Percentiles rank a stretch among this genome's conserved stretches.
phyloP scores from a whole-genome alignment of 2,797 vertebrate genomes.

The Australoheros facetus region DNA sequence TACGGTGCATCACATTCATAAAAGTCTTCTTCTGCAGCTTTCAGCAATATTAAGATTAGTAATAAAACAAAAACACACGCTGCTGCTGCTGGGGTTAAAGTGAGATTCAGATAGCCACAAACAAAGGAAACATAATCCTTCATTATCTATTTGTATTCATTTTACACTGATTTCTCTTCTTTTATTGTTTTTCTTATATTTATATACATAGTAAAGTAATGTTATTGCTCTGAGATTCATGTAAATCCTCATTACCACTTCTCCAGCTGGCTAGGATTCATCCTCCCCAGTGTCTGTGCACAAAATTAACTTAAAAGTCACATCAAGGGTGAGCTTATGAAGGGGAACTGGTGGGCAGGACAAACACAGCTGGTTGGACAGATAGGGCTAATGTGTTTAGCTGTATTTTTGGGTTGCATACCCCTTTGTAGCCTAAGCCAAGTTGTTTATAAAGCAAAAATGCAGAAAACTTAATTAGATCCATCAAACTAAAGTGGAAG shows the following conservation, averaged over 20 bases:
- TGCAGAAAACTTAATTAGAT: slow-evolving; percentile 56
- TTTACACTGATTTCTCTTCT: not conserved
- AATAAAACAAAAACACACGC: slow-evolving; percentile 11
- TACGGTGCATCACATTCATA: slow-evolving; percentile 62
- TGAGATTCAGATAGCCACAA: slow-evolving; percentile 35
- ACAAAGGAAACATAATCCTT: slow-evolving; percentile 24
- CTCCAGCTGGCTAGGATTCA: slow-evolving; percentile 47
- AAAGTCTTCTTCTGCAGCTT: slow-evolving; percentile 32
- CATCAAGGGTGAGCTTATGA: slow-evolving; percentile 65
- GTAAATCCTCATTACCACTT: slow-evolving; percentile 58
- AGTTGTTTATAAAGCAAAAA: slow-evolving; percentile 29
- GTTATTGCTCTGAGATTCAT: slow-evolving; percentile 35
- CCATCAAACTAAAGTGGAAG: slow-evolving; percentile 21
- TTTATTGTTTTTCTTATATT: not conserved
- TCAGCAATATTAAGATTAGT: slow-evolving; percentile 27
- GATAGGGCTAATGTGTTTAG: slow-evolving; percentile 50
- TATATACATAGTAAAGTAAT: slow-evolving; percentile 3
- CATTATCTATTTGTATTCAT: slow-evolving; percentile 11
- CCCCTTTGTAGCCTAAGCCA: slow-evolving; percentile 37
- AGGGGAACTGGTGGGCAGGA: slow-evolving; percentile 38
- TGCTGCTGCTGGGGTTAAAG: slow-evolving; percentile 1
- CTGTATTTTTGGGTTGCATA: slow-evolving; percentile 44
- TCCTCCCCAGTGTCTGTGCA: slow-evolving; percentile 56
- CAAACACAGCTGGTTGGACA: slow-evolving; percentile 32
- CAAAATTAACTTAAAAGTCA: slow-evolving; percentile 70